Conservation (phyloP, 2,113 vertebrate genomes). For the Pachypanchax playfairii region DNA sequence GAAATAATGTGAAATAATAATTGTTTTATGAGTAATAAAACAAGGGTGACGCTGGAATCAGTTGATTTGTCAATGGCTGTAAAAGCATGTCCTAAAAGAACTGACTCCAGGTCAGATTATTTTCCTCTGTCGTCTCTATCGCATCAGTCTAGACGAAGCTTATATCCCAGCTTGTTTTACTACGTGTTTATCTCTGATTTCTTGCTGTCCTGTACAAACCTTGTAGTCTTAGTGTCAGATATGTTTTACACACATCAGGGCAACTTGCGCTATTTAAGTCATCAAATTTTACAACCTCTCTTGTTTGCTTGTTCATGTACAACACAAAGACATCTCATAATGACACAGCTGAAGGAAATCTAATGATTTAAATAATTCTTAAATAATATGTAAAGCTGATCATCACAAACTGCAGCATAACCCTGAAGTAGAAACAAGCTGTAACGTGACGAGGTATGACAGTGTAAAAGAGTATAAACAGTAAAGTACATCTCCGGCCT, state of each 20-base stretch:
- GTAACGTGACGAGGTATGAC: not conserved
- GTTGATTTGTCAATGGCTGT: not conserved
- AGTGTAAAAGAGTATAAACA: not conserved
- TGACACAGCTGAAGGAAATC: not conserved
- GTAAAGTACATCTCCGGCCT: slow-evolving; percentile 80
- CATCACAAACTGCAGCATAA: not conserved
- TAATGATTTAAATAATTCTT: too few species aligned
- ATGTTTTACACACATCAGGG: not conserved
- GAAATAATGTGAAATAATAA: not conserved
- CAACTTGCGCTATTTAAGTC: not conserved
- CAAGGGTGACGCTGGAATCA: slow-evolving; percentile 13
- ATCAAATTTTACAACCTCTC: not conserved
- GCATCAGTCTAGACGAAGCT: not conserved
- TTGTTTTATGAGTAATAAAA: slow-evolving; percentile 51
- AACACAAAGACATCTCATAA: not conserved
- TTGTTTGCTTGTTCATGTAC: not conserved
- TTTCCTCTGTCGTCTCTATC: not conserved
- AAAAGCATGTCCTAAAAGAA: not conserved
- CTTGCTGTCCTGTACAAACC: not conserved
- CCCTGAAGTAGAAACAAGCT: not conserved
- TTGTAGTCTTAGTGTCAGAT: not conserved
- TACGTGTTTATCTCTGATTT: not conserved
- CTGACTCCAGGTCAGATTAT: not conserved
- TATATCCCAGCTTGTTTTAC: not conserved
- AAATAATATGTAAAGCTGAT: not conserved